Percentiles rank a stretch among this genome's conserved stretches.
Conservation (phyloP, 2,113 vertebrate species). For the Zosterops japonicus region DNA sequence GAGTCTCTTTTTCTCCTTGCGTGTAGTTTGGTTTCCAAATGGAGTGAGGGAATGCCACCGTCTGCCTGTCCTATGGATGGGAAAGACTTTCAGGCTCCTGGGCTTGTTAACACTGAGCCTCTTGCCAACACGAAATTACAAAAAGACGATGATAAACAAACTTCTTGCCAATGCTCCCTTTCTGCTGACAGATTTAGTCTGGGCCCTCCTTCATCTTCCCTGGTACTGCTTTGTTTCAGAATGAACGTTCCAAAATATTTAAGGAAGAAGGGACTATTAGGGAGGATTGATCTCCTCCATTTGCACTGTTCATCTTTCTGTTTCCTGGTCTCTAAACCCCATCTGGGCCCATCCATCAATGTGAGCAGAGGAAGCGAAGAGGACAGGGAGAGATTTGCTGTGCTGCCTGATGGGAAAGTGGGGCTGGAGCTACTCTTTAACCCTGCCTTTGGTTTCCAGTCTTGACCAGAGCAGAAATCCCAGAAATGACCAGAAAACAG, state of each 20-base stretch:
- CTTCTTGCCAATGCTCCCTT: not conserved
- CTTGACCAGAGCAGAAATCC: not conserved
- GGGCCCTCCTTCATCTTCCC: not conserved
- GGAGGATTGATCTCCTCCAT: not conserved
- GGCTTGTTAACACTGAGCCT: not conserved
- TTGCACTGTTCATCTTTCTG: not conserved
- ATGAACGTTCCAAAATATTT: not conserved
- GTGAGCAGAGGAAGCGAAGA: not conserved
- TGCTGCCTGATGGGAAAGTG: not conserved
- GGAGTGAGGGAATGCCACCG: not conserved
- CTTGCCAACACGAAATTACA: not conserved
- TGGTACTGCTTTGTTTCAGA: not conserved
- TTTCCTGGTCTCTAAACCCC: not conserved
- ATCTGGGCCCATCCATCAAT: accelerated
- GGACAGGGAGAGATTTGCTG: not conserved
- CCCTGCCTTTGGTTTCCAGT: not conserved
- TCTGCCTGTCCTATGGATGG: not conserved
- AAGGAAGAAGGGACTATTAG: not conserved
- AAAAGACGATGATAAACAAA: slow-evolving; percentile 11
- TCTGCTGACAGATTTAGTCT: not conserved
- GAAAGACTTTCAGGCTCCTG: not conserved
- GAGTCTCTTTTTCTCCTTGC: not conserved
- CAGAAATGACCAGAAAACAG: not conserved
- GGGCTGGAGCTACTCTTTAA: not conserved
- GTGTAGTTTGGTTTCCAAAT: not conserved